These are phyloP conservation scores for Drosophila bifasciata DNA, from an alignment of 1,140 invertebrate species.

Conservation along the genomic window DNA sequence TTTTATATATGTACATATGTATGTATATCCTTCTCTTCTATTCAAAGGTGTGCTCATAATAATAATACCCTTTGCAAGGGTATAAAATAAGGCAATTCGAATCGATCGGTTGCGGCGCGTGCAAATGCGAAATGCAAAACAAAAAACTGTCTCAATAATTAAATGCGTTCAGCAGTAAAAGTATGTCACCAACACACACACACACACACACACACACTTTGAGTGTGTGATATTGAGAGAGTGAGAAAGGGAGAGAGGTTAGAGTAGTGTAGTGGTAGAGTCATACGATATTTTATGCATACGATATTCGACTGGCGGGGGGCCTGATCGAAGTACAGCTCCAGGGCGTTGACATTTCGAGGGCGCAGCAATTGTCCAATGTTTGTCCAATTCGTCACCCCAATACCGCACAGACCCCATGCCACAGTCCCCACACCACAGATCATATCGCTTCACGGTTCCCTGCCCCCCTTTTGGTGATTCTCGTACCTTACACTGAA, in stretches of 20 bases:
- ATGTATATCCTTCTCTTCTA: no score
- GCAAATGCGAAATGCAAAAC: constrained; percentile 78
- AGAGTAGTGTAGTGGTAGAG: no score
- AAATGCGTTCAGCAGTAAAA: constrained; percentile 78
- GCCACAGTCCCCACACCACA: constrained; percentile 2
- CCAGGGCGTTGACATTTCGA: constrained; percentile 79
- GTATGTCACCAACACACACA: constrained; percentile 60
- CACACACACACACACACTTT: constrained; percentile 25
- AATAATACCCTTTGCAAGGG: no score
- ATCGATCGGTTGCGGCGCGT: constrained; percentile 45
- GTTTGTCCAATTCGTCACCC: constrained; percentile 64
- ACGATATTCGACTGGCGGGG: constrained; percentile 32
- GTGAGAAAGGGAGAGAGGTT: constrained; percentile 11
- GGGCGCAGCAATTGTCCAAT: constrained; percentile 68
- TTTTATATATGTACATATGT: no score
- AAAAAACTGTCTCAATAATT: constrained; percentile 79
- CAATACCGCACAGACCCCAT: constrained; percentile 23
- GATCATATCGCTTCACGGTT: constrained; percentile 32
- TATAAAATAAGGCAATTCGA: constrained; percentile 43
- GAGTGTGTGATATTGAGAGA: not conserved
- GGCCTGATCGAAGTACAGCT: constrained; percentile 12
- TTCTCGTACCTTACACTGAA: not conserved
- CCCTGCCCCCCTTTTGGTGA: not conserved
- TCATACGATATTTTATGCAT: constrained; percentile 19
- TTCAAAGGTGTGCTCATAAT: no score